Conservation (phyloP, 2,888 invertebrate genomes). For the Folsomia manolachei region DNA sequence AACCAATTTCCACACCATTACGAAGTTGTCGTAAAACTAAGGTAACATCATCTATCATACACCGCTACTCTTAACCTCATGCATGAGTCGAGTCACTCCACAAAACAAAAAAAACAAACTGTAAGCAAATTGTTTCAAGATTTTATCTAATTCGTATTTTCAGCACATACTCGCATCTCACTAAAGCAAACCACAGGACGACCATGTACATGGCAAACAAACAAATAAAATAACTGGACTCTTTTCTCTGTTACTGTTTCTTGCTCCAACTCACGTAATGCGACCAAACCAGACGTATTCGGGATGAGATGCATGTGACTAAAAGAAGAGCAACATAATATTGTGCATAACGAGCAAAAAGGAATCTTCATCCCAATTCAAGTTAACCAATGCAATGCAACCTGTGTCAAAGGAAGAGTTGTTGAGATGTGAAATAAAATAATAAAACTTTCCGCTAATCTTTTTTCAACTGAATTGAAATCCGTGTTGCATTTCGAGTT, state of each 20-base stretch:
- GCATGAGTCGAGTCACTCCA: too few relatives aligned
- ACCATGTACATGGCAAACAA: neutral
- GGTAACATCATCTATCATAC: neutral
- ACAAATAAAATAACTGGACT: slow-evolving; percentile 5
- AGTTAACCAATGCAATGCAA: too few relatives aligned
- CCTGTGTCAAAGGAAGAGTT: slow-evolving; percentile 17
- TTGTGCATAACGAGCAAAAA: slow-evolving; percentile 16
- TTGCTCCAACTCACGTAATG: neutral
- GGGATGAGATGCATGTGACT: too few relatives aligned
- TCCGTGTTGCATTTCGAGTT: neutral
- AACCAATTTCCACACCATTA: too few relatives aligned
- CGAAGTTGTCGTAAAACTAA: too few relatives aligned
- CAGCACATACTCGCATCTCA: neutral
- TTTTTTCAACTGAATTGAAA: neutral
- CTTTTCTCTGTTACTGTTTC: neutral
- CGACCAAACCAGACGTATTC: neutral
- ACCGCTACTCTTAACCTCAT: too few relatives aligned
- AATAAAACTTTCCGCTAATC: slow-evolving; percentile 9
- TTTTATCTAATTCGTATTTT: neutral
- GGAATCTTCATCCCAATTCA: neutral
- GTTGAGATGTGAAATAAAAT: slow-evolving; percentile 12
- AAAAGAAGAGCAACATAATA: neutral
- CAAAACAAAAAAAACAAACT: neutral
- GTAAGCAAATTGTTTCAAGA: neutral
- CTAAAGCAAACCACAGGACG: neutral